Conservation (phyloP, 2,888 invertebrate genomes). For the Apantesis nais region DNA sequence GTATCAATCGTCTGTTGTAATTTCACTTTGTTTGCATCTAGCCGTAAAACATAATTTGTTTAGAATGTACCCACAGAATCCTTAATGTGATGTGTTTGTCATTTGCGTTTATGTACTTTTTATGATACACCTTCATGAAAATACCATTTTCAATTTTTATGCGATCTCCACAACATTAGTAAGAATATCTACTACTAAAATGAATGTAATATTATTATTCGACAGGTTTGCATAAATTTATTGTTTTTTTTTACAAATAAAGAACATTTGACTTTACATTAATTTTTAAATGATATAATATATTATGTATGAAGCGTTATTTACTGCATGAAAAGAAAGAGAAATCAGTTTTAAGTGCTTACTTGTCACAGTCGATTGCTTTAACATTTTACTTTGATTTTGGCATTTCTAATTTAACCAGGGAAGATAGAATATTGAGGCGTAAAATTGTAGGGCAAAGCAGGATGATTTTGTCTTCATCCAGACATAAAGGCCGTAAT, state of each 20-base stretch:
- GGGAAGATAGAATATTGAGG: conserved; percentile 73
- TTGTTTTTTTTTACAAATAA: conserved; percentile 27
- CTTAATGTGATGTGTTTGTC: conserved; percentile 73
- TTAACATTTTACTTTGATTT: conserved; percentile 55
- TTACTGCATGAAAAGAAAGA: background rate
- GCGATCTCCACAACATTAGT: conserved; percentile 46
- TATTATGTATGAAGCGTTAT: too few relatives aligned
- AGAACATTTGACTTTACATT: too few relatives aligned
- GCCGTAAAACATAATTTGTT: conserved; percentile 70
- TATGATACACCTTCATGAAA: conserved; percentile 73
- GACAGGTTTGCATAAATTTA: conserved; percentile 35
- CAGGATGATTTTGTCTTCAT: conserved; percentile 83
- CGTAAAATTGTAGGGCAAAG: conserved; percentile 80
- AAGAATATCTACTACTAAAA: conserved; percentile 36
- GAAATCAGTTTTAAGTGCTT: conserved; percentile 12
- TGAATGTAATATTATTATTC: conserved; percentile 47
- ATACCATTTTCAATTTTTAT: conserved; percentile 62
- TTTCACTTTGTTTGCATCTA: conserved; percentile 72
- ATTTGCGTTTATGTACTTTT: conserved; percentile 78
- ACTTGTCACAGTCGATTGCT: conserved; percentile 44
- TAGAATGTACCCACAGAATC: conserved; percentile 58
- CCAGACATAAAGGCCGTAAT: conserved; percentile 83
- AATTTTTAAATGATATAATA: too few relatives aligned
- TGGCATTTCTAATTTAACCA: conserved; percentile 71
- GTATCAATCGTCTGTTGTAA: conserved; percentile 60